phyloP scores from a whole-genome alignment of 1,140 invertebrate species.

The Diabrotica undecimpunctata region DNA sequence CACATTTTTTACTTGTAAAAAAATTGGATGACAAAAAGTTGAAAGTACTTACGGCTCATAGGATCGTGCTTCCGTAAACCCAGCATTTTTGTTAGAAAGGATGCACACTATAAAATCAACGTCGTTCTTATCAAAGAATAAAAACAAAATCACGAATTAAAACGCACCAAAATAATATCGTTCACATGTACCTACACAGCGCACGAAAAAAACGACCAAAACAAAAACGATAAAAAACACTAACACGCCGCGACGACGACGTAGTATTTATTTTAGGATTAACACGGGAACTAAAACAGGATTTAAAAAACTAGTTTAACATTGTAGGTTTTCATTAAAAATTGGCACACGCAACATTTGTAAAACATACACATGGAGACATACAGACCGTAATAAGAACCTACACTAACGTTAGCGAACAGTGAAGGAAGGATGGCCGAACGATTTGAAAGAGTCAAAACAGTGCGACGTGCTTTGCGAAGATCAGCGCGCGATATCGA shows the following conservation, averaged over 20 bases:
- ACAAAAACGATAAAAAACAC: not conserved
- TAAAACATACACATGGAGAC: not conserved
- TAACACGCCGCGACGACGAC: not conserved
- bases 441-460: slow-evolving; percentile 12
- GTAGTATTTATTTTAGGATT: not conserved
- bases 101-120: no score
- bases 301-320: not conserved
- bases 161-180: not conserved
- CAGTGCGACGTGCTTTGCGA: slow-evolving; percentile 9
- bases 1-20: no score
- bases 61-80: not conserved
- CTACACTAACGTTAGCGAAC: not conserved
- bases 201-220: not conserved
- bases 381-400: not conserved
- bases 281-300: not conserved
- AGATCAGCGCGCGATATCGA: not conserved
- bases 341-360: not conserved
- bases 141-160: not conserved
- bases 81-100: no score
- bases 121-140: no score
- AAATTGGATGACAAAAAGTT: no score
- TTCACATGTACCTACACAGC: not conserved
- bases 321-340: not conserved
- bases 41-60: not conserved
- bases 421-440: not conserved